These are phyloP conservation scores for Aricia artaxerxes DNA, from an alignment of 2,888 invertebrate genomes.

Conservation along the genomic window DNA sequence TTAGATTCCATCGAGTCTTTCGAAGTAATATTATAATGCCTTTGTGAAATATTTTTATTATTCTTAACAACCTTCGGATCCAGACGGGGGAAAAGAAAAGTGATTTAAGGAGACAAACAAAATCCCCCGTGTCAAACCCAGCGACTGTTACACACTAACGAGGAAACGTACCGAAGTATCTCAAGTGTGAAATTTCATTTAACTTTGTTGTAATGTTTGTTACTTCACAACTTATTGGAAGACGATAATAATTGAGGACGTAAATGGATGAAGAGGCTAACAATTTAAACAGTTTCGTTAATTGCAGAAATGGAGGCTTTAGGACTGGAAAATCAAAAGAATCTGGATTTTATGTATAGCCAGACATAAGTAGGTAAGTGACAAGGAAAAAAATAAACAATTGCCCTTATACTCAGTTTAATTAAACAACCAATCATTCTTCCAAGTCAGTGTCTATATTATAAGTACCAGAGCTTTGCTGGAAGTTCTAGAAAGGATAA, in stretches of 20 bases:
- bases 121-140: constrained; percentile 16
- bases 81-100: not conserved
- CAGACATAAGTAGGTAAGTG: too few species aligned
- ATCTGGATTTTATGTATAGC: too few species aligned
- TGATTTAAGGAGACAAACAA: not conserved
- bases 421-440: too few species aligned
- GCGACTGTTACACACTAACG: constrained; percentile 13
- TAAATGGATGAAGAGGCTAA: not conserved
- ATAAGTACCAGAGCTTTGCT: too few species aligned
- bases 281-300: not conserved
- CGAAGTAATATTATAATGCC: not conserved
- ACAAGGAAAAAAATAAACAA: too few species aligned
- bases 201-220: not conserved
- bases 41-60: constrained; percentile 10
- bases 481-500: too few species aligned
- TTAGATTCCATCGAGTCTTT: not conserved
- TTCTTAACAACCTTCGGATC: not conserved
- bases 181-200: constrained; percentile 8
- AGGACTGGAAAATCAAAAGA: too few species aligned
- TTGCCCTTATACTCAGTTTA: too few species aligned
- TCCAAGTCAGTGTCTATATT: too few species aligned
- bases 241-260: not conserved
- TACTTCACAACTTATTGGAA: not conserved
- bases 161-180: not conserved
- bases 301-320: too few species aligned